A percentile compares a stretch with the other conserved stretches of the same genome.
Evolutionary conservation across 2,797 vertebrate species (phyloP).

Genomic region (Oreochromis grahami): DNA sequence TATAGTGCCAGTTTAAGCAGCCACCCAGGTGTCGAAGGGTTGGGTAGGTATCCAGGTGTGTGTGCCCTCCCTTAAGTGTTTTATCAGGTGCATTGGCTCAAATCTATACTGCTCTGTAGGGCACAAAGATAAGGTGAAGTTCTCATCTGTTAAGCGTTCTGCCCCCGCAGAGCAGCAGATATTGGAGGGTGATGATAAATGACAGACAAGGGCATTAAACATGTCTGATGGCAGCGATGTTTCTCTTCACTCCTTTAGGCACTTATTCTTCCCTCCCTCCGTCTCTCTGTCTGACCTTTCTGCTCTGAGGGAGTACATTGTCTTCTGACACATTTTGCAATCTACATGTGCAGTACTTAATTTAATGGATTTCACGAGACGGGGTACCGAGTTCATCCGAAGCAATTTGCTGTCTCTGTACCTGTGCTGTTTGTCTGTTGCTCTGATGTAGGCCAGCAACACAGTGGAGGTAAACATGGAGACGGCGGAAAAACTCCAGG

Average conservation of each 20-base stretch:
- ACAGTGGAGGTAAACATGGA: conserved; percentile 93
- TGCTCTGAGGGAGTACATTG: conserved; percentile 41
- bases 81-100: conserved; percentile 55
- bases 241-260: conserved; percentile 49
- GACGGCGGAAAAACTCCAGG: conserved; percentile 86
- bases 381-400: not conserved
- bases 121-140: conserved; percentile 33
- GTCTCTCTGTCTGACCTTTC: conserved; percentile 60
- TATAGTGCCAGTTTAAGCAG: not conserved
- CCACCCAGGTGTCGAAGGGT: not conserved
- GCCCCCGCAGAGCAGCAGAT: conserved; percentile 36
- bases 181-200: conserved; percentile 86
- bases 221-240: conserved; percentile 58
- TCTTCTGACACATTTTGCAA: conserved; percentile 27
- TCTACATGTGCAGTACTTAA: conserved; percentile 15
- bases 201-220: conserved; percentile 71
- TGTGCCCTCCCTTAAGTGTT: conserved; percentile 33
- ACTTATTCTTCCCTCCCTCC: conserved; percentile 15
- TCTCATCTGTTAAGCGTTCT: conserved; percentile 46
- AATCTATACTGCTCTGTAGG: conserved; percentile 13
- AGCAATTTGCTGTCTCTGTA: not conserved
- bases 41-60: not conserved
- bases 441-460: conserved; percentile 79
- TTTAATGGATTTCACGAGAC: conserved; percentile 4
- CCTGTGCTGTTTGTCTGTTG: not conserved